Base-by-base conservation (phyloP, 2,113 vertebrate species). In the Machaerirhynchus nigripectus region DNA sequence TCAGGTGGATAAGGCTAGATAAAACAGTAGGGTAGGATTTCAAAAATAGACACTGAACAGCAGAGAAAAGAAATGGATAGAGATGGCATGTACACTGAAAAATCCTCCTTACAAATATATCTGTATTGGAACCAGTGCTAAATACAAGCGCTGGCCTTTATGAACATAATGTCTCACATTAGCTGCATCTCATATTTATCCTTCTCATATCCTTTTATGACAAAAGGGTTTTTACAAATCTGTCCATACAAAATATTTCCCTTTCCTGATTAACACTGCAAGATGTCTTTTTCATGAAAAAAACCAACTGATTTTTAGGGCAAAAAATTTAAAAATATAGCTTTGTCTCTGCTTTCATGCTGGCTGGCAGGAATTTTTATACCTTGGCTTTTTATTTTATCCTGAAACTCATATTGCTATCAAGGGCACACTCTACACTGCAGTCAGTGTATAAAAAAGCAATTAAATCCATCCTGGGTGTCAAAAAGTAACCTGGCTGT, bases 381-480 rank as follows among this genome's bases (percentile, higher is more conserved):
- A 78, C 22, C 19, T 75, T 82, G 60, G 23, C 33, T 91, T 94
- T 87, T 89, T 89, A 64, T 94, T 96, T 94, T 90, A 68, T 94
- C 31, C 79, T 53, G 52, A 89, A 90, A 77, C 53, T 78, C 65
- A 46, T 84, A 82, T 76, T 84, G 57, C 53, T 87, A 73, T 84
- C 94, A 89, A 96, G 91, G 94, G 67, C 74, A 95, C 23, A 60
- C 31, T 93, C 39, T 69, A 28, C 30, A 44, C 46, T 74, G 39
- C 68, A 90, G 47, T 87, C 76, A 71, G 52, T 84, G 44, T 84
- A 75, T 92, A 52, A 83, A 89, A 94, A 88, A 86, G 42, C 39
- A 96, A 96, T 93, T 93, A 96, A 94, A 88, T 89, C 82, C 52
- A 60, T 86, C 56, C 40, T 71, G 69, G 26, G 49, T 89, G 60